Percentiles rank a stretch among this genome's conserved stretches.
Conservation (phyloP, 2,113 vertebrate genomes). For the Cricetomys ansorgei region DNA sequence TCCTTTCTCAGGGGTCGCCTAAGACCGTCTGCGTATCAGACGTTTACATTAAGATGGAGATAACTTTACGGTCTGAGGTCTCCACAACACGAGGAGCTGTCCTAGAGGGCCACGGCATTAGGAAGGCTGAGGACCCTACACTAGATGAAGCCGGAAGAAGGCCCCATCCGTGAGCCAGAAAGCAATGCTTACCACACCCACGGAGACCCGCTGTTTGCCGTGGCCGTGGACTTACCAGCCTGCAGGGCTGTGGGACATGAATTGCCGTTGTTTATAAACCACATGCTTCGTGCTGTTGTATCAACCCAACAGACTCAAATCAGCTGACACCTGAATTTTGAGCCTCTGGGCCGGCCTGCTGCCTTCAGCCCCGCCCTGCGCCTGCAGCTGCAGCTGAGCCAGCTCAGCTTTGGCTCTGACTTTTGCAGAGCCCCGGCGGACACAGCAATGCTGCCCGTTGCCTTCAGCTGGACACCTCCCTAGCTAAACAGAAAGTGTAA, state of each 20-base stretch:
- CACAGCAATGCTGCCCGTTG: background rate
- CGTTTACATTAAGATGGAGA: no score
- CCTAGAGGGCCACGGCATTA: no score
- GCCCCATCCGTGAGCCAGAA: background rate
- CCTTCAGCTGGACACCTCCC: background rate
- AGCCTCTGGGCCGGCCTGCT: background rate
- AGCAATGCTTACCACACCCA: background rate
- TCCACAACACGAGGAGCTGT: no score
- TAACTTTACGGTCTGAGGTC: no score
- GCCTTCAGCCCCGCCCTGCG: background rate
- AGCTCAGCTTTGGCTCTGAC: background rate
- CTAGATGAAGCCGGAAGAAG: no score
- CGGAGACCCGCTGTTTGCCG: fast-evolving
- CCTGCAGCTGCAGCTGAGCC: background rate
- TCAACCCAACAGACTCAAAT: no score
- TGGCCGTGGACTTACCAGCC: background rate
- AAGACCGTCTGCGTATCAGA: no score
- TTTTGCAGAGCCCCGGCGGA: background rate
- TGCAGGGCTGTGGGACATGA: background rate
- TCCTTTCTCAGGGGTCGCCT: no score
- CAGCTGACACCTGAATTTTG: no score
- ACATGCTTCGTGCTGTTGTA: fast-evolving
- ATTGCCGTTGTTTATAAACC: background rate
- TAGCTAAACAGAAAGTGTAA: background rate
- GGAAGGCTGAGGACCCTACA: no score